These are phyloP conservation scores for Nasonia giraulti DNA, from an alignment of 1,140 invertebrate species.

Conservation along the genomic window DNA sequence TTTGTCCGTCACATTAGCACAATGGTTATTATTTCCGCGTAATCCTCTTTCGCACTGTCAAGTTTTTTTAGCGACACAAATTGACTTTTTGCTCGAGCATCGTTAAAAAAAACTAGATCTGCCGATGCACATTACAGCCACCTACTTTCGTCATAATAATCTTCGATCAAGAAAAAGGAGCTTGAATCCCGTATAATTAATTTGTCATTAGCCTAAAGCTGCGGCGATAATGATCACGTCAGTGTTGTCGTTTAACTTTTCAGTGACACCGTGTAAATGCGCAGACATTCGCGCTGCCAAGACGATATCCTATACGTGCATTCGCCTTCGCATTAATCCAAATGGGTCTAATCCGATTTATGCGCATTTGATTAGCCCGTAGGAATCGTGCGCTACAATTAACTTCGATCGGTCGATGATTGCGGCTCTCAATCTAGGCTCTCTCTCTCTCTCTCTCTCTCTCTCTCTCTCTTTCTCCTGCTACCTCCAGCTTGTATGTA, in stretches of 20 bases:
- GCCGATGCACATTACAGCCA: not conserved
- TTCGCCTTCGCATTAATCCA: not conserved
- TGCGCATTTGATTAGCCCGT: constrained; percentile 37
- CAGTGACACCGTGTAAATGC: not conserved
- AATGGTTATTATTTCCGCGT: not conserved
- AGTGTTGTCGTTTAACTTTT: not conserved
- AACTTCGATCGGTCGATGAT: constrained; percentile 36
- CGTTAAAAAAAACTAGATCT: not conserved
- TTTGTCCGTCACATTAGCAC: not conserved
- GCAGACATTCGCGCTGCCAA: too few relatives aligned
- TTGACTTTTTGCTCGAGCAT: not conserved
- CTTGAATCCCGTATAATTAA: constrained; percentile 19
- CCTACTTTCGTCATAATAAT: not conserved
- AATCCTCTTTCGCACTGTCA: not conserved
- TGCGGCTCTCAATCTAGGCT: constrained; percentile 25
- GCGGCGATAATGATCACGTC: not conserved
- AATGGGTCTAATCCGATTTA: constrained; percentile 46
- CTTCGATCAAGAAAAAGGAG: not conserved
- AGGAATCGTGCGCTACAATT: constrained; percentile 36
- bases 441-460: constrained; percentile 15
- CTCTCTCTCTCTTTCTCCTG: constrained; percentile 4
- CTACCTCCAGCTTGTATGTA: not conserved
- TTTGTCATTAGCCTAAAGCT: constrained; percentile 4
- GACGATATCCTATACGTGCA: not conserved
- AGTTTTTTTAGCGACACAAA: not conserved